These are phyloP conservation scores for Pristis pectinata DNA, from an alignment of 2,797 vertebrate species.

Conservation along the genomic window DNA sequence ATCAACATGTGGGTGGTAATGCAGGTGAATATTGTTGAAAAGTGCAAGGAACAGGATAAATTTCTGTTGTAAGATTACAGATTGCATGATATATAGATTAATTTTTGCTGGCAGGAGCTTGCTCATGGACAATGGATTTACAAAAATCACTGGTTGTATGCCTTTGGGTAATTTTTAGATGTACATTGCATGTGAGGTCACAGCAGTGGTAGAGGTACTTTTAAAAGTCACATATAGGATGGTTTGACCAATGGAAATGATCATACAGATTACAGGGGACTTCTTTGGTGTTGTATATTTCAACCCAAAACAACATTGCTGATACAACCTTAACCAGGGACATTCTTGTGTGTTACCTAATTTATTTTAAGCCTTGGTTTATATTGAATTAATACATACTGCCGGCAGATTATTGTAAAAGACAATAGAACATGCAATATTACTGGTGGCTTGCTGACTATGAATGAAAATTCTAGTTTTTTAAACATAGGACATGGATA, in stretches of 20 bases:
- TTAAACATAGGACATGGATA: neutral
- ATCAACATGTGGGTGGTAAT: neutral
- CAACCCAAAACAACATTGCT: neutral
- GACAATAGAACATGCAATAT: neutral
- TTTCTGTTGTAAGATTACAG: neutral
- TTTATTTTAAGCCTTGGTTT: neutral
- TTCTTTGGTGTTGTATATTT: neutral
- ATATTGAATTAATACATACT: neutral
- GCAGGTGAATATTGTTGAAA: neutral
- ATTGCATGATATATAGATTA: neutral
- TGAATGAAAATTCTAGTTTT: neutral
- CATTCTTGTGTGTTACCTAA: neutral
- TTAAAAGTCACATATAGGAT: neutral
- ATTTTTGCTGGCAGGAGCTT: neutral
- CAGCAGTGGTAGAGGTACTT: neutral
- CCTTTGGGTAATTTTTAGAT: neutral
- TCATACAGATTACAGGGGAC: neutral
- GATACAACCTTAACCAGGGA: neutral
- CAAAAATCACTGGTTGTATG: neutral
- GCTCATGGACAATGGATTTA: neutral
- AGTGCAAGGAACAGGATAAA: neutral
- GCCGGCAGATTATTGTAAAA: neutral
- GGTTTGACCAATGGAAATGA: neutral
- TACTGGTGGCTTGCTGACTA: neutral
- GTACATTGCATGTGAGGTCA: neutral